These are phyloP conservation scores for Moxostoma hubbsi DNA, from an alignment of 2,797 vertebrate genomes.

Conservation along the genomic window DNA sequence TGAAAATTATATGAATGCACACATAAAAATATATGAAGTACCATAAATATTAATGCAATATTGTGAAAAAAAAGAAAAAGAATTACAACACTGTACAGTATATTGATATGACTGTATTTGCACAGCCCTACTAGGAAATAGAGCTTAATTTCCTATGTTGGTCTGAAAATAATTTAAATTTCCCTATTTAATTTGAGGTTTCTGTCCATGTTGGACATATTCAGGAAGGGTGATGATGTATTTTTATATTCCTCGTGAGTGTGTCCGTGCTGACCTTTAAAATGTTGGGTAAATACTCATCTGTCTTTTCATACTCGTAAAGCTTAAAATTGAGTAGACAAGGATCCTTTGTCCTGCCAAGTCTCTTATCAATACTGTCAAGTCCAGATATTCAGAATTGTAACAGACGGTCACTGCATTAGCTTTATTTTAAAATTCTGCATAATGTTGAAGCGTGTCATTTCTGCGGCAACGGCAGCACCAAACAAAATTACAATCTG, in stretches of 20 bases:
- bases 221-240: not conserved
- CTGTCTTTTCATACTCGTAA: slow-evolving; percentile 35
- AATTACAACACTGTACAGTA: not conserved
- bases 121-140: slow-evolving; percentile 4
- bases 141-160: no score
- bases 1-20: no score
- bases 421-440: slow-evolving; percentile 17
- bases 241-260: slow-evolving; percentile 35
- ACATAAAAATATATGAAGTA: no score
- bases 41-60: no score
- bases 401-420: not conserved
- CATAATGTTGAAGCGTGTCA: not conserved
- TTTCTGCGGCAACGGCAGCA: not conserved
- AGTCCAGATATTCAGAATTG: slow-evolving; percentile 26
- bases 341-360: slow-evolving; percentile 4
- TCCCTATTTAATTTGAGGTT: not conserved
- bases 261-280: slow-evolving; percentile 8
- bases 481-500: not conserved
- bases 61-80: not conserved
- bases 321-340: slow-evolving; percentile 35
- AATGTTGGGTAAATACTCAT: slow-evolving; percentile 37
- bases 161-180: not conserved
- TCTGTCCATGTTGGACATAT: slow-evolving; percentile 5
- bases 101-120: not conserved
- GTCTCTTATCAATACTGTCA: slow-evolving; percentile 31